phyloP scores from a whole-genome alignment of 2,797 vertebrate genomes.

The Lutjanus campechanus region DNA sequence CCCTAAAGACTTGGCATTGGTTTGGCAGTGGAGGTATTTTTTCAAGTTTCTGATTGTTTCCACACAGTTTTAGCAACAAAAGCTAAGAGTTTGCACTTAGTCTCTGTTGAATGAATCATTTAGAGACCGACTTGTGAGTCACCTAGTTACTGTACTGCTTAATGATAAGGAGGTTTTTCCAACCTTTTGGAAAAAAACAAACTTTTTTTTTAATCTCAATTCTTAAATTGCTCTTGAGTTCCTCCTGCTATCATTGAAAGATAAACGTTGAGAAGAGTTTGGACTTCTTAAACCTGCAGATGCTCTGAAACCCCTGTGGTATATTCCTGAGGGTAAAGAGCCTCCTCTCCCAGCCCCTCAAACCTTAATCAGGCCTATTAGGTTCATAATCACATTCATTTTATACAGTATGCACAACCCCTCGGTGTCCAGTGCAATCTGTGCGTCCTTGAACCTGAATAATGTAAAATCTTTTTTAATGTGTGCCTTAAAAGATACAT shows the following conservation, averaged over 20 bases:
- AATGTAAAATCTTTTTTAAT: conserved; percentile 32
- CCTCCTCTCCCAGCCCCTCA: conserved; percentile 1
- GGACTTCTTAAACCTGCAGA: conserved; percentile 26
- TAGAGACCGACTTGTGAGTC: too few species aligned
- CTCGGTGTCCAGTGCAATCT: conserved; percentile 20
- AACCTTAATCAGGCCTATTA: conserved; percentile 27
- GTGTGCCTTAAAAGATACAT: conserved; percentile 6
- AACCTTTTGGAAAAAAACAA: not conserved
- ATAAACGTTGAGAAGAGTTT: conserved; percentile 19
- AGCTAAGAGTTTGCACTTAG: too few species aligned
- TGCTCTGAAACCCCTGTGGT: conserved; percentile 12
- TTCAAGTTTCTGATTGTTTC: too few species aligned
- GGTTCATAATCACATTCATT: conserved; percentile 28
- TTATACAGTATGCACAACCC: conserved; percentile 13
- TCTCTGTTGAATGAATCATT: too few species aligned
- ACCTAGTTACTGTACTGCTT: not conserved
- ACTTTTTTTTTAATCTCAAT: not conserved
- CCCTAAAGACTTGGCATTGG: too few species aligned
- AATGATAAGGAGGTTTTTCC: conserved; percentile 16
- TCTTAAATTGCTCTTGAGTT: conserved; percentile 12
- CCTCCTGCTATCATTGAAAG: conserved; percentile 20
- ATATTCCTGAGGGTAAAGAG: not conserved
- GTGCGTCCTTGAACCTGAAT: conserved; percentile 34
- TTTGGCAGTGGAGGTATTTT: too few species aligned
- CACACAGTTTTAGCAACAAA: too few species aligned